Percentiles rank a stretch among this genome's conserved stretches.
phyloP scores from a whole-genome alignment of 2,888 invertebrate species.

The Caenorhabditis uteleia region DNA sequence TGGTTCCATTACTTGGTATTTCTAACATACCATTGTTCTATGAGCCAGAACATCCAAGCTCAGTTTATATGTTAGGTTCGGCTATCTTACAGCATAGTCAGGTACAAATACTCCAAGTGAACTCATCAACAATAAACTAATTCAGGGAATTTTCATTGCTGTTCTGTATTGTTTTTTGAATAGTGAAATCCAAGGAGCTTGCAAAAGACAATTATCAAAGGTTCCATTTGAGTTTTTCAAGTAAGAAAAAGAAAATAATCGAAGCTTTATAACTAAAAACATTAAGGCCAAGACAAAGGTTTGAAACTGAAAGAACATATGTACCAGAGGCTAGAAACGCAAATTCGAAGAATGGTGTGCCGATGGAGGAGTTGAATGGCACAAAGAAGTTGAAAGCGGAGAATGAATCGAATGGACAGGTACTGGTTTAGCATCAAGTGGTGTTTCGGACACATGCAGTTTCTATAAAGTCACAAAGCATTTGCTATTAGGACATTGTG shows the following conservation, averaged over 20 bases:
- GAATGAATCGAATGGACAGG: conserved; percentile 19
- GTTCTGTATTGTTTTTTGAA: conserved; percentile 68
- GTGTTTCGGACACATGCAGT: neutral
- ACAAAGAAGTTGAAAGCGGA: conserved; percentile 4
- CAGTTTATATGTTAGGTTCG: conserved; percentile 73
- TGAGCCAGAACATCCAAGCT: conserved; percentile 70
- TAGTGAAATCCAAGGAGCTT: conserved; percentile 68
- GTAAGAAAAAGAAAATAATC: no score
- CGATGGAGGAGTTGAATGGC: conserved; percentile 62
- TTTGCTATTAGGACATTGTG: neutral
- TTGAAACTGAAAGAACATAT: conserved; percentile 66
- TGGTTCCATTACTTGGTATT: conserved; percentile 74
- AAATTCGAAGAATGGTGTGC: conserved; percentile 59
- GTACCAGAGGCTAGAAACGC: conserved; percentile 59
- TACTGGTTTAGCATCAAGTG: neutral
- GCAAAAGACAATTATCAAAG: conserved; percentile 63
- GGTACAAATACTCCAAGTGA: conserved; percentile 66
- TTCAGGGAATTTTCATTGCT: conserved; percentile 69
- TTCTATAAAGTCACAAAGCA: neutral
- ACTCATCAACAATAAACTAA: conserved; percentile 1
- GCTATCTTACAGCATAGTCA: conserved; percentile 74
- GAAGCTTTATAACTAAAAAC: neutral
- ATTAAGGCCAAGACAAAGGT: conserved; percentile 48
- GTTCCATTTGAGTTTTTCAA: conserved; percentile 57
- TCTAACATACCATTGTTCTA: conserved; percentile 74